phyloP scores from a whole-genome alignment of 2,797 vertebrate species.

The Hydrolagus colliei region DNA sequence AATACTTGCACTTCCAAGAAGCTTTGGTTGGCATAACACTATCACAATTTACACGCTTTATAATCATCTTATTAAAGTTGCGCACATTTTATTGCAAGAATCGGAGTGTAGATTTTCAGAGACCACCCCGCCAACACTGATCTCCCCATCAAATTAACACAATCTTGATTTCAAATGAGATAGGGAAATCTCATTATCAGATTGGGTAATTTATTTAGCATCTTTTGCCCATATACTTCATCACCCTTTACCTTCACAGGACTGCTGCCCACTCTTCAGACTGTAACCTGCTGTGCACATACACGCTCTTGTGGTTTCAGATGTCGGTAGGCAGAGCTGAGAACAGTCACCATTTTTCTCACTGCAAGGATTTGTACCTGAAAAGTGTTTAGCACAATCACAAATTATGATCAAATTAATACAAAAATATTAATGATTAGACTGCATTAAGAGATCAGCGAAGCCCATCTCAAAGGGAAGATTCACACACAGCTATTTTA shows the following conservation, averaged over 20 bases:
- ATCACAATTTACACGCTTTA: too few species aligned
- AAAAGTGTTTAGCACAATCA: neutral
- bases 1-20: too few species aligned
- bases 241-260: constrained; percentile 72
- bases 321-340: constrained; percentile 89
- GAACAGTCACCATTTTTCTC: constrained; percentile 89
- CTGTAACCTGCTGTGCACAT: constrained; percentile 96
- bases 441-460: too few species aligned
- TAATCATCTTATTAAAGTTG: too few species aligned
- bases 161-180: neutral
- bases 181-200: too few species aligned
- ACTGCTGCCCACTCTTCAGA: constrained; percentile 82
- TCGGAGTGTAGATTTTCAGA: neutral
- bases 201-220: neutral
- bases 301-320: constrained; percentile 72
- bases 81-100: too few species aligned
- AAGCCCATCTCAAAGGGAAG: too few species aligned
- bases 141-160: neutral
- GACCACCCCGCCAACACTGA: constrained; percentile 38
- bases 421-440: too few species aligned
- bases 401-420: too few species aligned
- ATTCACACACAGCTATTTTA: too few species aligned
- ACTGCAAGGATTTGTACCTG: constrained; percentile 80
- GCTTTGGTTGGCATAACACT: too few species aligned
- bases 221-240: neutral